These are phyloP conservation scores for Kryptolebias ocellatus DNA, from an alignment of 2,797 vertebrate genomes.

Conservation along the genomic window DNA sequence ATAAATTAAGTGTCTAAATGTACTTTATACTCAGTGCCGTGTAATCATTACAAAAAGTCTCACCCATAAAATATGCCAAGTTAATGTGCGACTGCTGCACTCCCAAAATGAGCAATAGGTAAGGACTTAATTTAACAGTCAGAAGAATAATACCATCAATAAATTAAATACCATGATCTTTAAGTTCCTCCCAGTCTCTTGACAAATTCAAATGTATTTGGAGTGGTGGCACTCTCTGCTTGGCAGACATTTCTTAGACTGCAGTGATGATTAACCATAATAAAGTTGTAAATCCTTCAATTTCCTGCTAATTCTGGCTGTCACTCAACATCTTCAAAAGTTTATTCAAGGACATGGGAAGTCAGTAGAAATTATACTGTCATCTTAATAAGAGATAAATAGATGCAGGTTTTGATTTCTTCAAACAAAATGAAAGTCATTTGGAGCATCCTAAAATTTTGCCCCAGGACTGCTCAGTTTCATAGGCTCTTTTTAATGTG, in stretches of 20 bases:
- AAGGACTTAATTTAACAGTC: conserved; percentile 69
- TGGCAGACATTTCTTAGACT: conserved; percentile 59
- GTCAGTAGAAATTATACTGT: conserved; percentile 35
- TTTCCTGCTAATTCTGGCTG: conserved; percentile 32
- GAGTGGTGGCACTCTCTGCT: conserved; percentile 27
- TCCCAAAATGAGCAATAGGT: conserved; percentile 48
- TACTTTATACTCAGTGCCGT: conserved; percentile 22
- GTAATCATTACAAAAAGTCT: conserved; percentile 34
- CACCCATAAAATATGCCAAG: too few relatives aligned
- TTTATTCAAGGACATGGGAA: conserved; percentile 41
- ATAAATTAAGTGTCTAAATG: too few relatives aligned
- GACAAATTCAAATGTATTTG: conserved; percentile 63
- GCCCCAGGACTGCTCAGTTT: too few relatives aligned
- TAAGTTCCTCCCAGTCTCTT: conserved; percentile 53
- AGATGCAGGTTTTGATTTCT: neutral
- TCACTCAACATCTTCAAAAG: conserved; percentile 27
- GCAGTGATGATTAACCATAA: conserved; percentile 67
- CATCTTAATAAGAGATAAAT: conserved; percentile 32
- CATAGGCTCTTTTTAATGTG: too few relatives aligned
- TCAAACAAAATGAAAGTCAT: conserved; percentile 4
- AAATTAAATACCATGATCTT: conserved; percentile 71
- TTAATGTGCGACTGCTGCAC: conserved; percentile 18
- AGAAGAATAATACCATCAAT: conserved; percentile 69
- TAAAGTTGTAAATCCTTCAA: conserved; percentile 52
- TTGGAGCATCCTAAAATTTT: conserved; percentile 6